Evolutionary conservation across 2,113 vertebrate genomes (phyloP), one percentile per base, ranked within the genome.

Genomic region (Crotophaga sulcirostris): DNA sequence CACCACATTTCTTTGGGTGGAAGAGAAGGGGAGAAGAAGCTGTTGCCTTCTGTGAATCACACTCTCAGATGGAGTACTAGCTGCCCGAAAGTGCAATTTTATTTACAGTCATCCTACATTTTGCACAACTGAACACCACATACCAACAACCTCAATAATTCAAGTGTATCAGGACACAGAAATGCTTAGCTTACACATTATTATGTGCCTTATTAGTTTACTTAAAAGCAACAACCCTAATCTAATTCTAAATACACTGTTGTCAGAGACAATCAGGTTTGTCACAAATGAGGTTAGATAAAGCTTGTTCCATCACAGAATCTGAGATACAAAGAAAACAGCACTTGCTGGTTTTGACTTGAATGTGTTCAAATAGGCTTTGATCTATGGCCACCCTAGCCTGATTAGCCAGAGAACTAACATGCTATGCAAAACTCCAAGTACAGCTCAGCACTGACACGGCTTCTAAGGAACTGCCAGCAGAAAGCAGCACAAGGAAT

Each of bases 181-280:
- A 93, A 68, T 89, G 45, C 60, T 95, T 69, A 36, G 38, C 34
- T 88, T 86, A 76, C 64, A 79, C 25, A 82, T 55, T 69, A 84
- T 56, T 73, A 93, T 92, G 90, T 36, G 29, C 38, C 33, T 89
- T 7, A 9, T 89, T 88, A 96, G 67, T 36, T 73, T 62, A 91
- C 72, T 78, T 73, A 64, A 88, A 85, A 87, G 36, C 14, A 75
- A 68, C 33, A 75, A 56, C 12, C 4, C 28, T 13, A 93, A 95
- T 31, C 73, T 90, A 85, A 95, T 89, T 95, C 25, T 67, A 94
- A 94, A 90, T 77, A 87, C 73, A n/a, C 77, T 91, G 54, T 64
- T 72, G n/a, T 76, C 56, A 58, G n/a, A 82, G 63, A 87, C 76
- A 93, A 84, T 11, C 8, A 84, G 62, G 49, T 87, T 58, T 79